A percentile compares a stretch with the other conserved stretches of the same genome.
These are phyloP conservation scores for Cecropterus lyciades DNA, from an alignment of 1,140 invertebrate species.

Conservation along the genomic window DNA sequence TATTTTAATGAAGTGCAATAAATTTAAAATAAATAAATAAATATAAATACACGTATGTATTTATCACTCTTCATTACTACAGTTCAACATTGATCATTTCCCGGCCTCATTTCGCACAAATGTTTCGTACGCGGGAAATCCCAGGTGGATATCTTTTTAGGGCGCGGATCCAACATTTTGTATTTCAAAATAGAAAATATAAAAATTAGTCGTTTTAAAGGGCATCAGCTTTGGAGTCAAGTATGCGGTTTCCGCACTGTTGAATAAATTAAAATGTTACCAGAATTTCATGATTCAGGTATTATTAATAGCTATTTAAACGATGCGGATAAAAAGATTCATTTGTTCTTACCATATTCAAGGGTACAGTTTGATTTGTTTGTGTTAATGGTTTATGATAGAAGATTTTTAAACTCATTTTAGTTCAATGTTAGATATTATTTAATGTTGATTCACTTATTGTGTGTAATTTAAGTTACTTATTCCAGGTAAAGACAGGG, in stretches of 20 bases:
- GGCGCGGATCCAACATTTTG: background rate
- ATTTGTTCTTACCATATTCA: no score
- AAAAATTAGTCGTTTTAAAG: slow-evolving; percentile 11
- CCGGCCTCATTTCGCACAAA: slow-evolving; percentile 1
- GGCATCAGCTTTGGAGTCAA: slow-evolving; percentile 24
- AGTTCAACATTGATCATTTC: slow-evolving; percentile 1
- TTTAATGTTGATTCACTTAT: no score
- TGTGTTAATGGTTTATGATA: no score
- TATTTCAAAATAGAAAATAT: background rate
- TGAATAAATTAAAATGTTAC: slow-evolving; percentile 36
- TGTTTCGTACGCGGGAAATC: background rate
- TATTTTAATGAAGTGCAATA: no score
- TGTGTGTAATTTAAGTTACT: no score
- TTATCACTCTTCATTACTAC: background rate
- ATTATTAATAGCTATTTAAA: slow-evolving; percentile 26
- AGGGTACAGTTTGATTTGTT: background rate
- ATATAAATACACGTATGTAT: background rate
- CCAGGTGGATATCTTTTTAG: slow-evolving; percentile 1
- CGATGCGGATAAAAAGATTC: no score
- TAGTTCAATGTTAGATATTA: no score
- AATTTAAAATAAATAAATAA: no score
- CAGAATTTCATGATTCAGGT: slow-evolving; percentile 22
- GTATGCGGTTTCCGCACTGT: slow-evolving; percentile 23
- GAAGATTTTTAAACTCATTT: no score
- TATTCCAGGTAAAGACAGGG: no score